Percentiles rank a stretch among this genome's conserved stretches.
These are phyloP conservation scores for Phyllostomus discolor DNA, from an alignment of 2,113 vertebrate species.

Conservation along the genomic window DNA sequence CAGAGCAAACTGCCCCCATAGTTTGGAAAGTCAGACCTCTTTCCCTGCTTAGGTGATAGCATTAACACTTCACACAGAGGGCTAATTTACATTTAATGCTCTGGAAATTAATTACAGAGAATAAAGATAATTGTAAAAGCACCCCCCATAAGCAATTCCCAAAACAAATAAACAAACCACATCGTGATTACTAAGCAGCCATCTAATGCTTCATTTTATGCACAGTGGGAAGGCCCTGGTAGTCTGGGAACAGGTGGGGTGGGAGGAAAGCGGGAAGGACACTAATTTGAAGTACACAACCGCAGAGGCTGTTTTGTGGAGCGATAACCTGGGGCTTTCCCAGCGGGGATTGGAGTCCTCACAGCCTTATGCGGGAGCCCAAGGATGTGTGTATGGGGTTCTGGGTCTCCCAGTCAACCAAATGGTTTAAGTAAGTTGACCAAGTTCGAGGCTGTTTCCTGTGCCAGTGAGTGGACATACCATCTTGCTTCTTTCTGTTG, in stretches of 20 bases:
- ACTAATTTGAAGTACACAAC: not conserved
- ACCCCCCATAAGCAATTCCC: not conserved
- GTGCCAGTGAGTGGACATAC: not conserved
- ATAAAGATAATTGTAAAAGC: slow-evolving; percentile 65
- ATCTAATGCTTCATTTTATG: slow-evolving; percentile 59
- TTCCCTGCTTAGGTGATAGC: slow-evolving; percentile 3
- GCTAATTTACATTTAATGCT: slow-evolving; percentile 69
- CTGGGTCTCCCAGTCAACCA: not conserved
- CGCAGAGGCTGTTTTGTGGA: slow-evolving; percentile 12
- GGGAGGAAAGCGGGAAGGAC: not conserved
- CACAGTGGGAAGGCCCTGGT: slow-evolving; percentile 26
- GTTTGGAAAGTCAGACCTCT: slow-evolving; percentile 5
- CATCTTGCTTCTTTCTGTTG: not conserved
- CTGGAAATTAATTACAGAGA: slow-evolving; percentile 73
- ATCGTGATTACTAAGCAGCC: slow-evolving; percentile 45
- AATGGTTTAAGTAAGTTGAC: slow-evolving; percentile 5
- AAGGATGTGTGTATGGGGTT: not conserved
- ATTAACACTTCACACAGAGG: slow-evolving; percentile 42
- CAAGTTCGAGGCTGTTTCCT: not conserved
- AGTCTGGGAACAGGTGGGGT: not conserved
- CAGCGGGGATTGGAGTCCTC: not conserved
- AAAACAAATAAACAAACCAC: slow-evolving; percentile 55
- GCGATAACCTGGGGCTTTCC: not conserved
- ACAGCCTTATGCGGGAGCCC: not conserved
- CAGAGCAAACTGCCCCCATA: not conserved